Evolutionary conservation across 2,797 vertebrate species (phyloP).

Genomic region (Pempheris klunzingeri): DNA sequence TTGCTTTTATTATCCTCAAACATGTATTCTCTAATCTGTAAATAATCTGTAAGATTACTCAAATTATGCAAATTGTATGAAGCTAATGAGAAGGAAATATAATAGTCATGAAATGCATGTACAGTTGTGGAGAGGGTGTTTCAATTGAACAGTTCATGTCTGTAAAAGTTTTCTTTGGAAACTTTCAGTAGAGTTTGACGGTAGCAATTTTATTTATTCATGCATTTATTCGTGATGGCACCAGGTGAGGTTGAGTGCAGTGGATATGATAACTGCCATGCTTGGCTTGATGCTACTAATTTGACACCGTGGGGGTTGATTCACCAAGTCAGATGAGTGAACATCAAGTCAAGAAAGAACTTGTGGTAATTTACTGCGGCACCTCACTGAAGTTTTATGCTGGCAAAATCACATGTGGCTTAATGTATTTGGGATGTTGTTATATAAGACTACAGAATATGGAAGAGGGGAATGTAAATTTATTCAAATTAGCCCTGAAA

Average conservation of each 20-base stretch:
- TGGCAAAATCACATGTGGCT: not conserved
- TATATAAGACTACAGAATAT: not conserved
- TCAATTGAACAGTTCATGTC: not conserved
- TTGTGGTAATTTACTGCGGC: not conserved
- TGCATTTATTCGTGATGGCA: not conserved
- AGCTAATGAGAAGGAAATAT: too few relatives aligned
- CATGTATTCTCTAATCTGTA: too few relatives aligned
- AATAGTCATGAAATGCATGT: too few relatives aligned
- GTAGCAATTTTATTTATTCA: slow-evolving; percentile 9
- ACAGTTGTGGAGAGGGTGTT: too few relatives aligned
- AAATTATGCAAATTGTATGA: too few relatives aligned
- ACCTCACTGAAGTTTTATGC: not conserved
- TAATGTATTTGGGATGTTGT: not conserved
- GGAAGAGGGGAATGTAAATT: slow-evolving; percentile 3
- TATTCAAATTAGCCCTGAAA: not conserved
- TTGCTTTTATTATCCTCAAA: too few relatives aligned
- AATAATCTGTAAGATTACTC: too few relatives aligned
- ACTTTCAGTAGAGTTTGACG: not conserved
- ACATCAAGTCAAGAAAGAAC: not conserved
- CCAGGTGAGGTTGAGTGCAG: not conserved
- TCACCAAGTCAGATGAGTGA: slow-evolving; percentile 22
- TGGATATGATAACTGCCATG: not conserved
- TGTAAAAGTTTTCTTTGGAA: not conserved
- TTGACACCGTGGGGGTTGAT: slow-evolving; percentile 24
- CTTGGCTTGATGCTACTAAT: slow-evolving; percentile 11